phyloP scores from a whole-genome alignment of 1,140 invertebrate genomes.

The Pectinophora gossypiella region DNA sequence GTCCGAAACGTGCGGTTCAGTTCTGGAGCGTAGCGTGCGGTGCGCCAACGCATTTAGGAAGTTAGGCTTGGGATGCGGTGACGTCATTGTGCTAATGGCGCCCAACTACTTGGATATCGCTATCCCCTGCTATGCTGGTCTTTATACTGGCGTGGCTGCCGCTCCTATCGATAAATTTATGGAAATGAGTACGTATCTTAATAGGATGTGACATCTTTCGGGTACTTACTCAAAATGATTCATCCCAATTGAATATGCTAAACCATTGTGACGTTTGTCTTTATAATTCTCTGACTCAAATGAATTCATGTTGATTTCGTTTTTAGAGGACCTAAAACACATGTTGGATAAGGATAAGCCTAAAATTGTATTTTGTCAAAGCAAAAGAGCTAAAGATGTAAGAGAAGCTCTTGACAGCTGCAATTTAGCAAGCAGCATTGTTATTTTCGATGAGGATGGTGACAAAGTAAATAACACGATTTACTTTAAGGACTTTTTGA shows the following conservation, averaged over 20 bases:
- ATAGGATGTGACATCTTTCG: neutral
- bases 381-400: conserved; percentile 9
- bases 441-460: too few species aligned
- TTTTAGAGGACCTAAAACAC: conserved; percentile 24
- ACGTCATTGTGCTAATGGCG: conserved; percentile 48
- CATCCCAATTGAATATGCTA: too few species aligned
- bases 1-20: conserved; percentile 42
- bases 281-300: too few species aligned
- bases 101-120: conserved; percentile 46
- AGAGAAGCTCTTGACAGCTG: conserved; percentile 8
- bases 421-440: neutral
- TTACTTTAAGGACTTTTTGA: too few species aligned
- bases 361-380: conserved; percentile 28
- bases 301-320: too few species aligned
- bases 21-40: conserved; percentile 32
- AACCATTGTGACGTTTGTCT: too few species aligned
- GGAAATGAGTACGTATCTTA: too few species aligned
- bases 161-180: conserved; percentile 10
- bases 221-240: too few species aligned
- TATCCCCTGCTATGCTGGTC: conserved; percentile 46
- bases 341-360: conserved; percentile 16
- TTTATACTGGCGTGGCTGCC: conserved; percentile 32
- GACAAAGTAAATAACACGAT: too few species aligned
- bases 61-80: conserved; percentile 34
- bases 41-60: conserved; percentile 40